Evolutionary conservation across 2,113 vertebrate species (phyloP).

Genomic region (Psittacus erithacus): DNA sequence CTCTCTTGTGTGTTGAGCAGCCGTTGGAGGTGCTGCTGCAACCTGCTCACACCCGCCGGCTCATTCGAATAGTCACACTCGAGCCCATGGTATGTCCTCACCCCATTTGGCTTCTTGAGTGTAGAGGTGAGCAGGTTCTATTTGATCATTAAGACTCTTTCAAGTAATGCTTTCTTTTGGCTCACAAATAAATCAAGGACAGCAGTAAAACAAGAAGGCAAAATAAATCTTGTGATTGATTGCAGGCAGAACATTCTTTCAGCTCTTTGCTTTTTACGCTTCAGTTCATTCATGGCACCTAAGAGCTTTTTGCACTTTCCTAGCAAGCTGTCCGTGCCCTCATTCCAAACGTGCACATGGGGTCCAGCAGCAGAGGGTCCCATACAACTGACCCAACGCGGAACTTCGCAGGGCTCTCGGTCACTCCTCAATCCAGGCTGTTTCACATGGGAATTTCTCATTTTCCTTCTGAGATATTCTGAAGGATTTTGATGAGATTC

Average conservation of each 20-base stretch:
- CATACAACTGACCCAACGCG: neutral
- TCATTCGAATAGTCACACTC: neutral
- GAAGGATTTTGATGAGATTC: constrained; percentile 80
- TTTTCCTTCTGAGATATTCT: constrained; percentile 65
- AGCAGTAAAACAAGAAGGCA: constrained; percentile 9
- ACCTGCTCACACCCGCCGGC: neutral
- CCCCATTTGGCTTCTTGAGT: neutral
- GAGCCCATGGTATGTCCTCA: neutral
- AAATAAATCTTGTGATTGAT: constrained; percentile 30
- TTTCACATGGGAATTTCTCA: constrained; percentile 5
- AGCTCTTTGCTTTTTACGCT: constrained; percentile 1
- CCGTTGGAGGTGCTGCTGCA: neutral
- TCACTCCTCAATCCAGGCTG: neutral
- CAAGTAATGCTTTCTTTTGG: constrained; percentile 16
- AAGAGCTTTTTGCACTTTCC: neutral
- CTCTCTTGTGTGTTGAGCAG: neutral
- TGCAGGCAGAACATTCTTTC: neutral
- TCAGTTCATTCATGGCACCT: neutral
- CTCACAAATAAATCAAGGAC: constrained; percentile 28
- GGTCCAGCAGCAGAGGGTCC: neutral
- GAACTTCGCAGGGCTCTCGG: constrained; percentile 1
- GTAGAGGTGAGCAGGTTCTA: neutral
- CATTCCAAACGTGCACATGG: neutral
- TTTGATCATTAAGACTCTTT: constrained; percentile 39
- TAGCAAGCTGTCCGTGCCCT: neutral